A percentile compares a stretch with the other conserved stretches of the same genome.
Conservation (phyloP, 2,797 vertebrate species). For the Enteromius argenteus region DNA sequence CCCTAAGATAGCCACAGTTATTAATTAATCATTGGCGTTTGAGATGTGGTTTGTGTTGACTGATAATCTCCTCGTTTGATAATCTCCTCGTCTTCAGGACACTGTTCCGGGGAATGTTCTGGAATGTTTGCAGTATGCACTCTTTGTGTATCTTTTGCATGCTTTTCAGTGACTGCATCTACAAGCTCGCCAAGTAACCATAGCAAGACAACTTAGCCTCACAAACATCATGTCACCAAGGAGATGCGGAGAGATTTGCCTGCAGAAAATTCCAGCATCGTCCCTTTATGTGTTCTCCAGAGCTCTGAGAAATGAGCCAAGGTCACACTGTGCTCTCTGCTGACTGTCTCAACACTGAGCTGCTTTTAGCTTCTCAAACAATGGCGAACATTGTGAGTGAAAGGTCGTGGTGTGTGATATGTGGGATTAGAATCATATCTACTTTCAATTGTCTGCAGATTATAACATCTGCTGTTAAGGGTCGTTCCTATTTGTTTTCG, state of each 20-base stretch:
- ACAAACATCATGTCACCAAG: constrained; percentile 39
- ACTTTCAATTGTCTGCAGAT: constrained; percentile 60
- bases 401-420: constrained; percentile 67
- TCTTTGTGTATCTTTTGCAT: constrained; percentile 14
- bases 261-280: constrained; percentile 35
- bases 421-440: constrained; percentile 67
- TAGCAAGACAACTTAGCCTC: constrained; percentile 24
- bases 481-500: constrained; percentile 34
- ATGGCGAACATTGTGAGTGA: constrained; percentile 68
- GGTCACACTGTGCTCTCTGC: not conserved
- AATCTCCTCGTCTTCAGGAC: not conserved
- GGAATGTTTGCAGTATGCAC: constrained; percentile 6
- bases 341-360: constrained; percentile 19
- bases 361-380: constrained; percentile 65
- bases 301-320: constrained; percentile 12
- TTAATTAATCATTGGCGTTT: constrained; percentile 39
- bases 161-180: constrained; percentile 12
- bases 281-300: constrained; percentile 25
- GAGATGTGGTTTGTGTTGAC: constrained; percentile 22
- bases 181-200: constrained; percentile 19
- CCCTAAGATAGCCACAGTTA: constrained; percentile 34
- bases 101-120: constrained; percentile 1
- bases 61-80: constrained; percentile 8
- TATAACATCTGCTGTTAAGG: constrained; percentile 58
- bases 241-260: constrained; percentile 18